Evolutionary conservation across 2,888 invertebrate species (phyloP).

Genomic region (Agriopis aurantiaria): DNA sequence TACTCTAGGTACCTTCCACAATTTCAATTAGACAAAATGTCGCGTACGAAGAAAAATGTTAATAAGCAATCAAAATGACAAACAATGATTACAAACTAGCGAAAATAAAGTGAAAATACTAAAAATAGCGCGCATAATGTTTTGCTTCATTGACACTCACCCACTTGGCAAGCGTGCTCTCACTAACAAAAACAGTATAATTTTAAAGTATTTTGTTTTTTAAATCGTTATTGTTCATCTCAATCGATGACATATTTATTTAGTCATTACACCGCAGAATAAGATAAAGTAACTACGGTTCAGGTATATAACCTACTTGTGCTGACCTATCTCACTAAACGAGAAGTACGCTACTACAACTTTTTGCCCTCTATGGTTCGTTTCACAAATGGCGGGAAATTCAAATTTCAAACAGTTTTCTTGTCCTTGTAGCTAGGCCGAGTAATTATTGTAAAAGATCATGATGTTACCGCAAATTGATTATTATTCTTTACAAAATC

Average conservation of each 20-base stretch:
- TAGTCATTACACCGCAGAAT: conserved; percentile 28
- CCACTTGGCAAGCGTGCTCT: conserved; percentile 75
- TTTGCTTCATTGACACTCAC: conserved; percentile 76
- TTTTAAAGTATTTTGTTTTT: conserved; percentile 44
- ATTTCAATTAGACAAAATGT: too few relatives aligned
- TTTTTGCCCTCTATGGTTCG: too few relatives aligned
- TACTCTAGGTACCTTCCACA: too few relatives aligned
- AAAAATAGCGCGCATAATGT: conserved; percentile 58
- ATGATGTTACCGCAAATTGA: too few relatives aligned
- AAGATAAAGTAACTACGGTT: neutral
- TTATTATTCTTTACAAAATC: too few relatives aligned
- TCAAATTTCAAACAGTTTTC: too few relatives aligned
- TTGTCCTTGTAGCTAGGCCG: too few relatives aligned
- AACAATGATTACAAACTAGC: conserved; percentile 28
- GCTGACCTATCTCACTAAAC: neutral
- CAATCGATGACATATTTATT: conserved; percentile 45
- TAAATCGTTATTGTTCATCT: conserved; percentile 36
- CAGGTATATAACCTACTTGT: neutral
- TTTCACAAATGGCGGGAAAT: too few relatives aligned
- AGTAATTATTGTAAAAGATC: too few relatives aligned
- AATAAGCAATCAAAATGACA: conserved; percentile 24
- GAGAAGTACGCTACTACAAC: neutral
- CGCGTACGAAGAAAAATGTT: too few relatives aligned
- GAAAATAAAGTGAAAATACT: conserved; percentile 38
- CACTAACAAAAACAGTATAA: conserved; percentile 57